Evolutionary conservation across 2,888 invertebrate genomes (phyloP), one percentile per base, ranked within the genome.

Genomic region (Rambutsinella grinnellia): DNA sequence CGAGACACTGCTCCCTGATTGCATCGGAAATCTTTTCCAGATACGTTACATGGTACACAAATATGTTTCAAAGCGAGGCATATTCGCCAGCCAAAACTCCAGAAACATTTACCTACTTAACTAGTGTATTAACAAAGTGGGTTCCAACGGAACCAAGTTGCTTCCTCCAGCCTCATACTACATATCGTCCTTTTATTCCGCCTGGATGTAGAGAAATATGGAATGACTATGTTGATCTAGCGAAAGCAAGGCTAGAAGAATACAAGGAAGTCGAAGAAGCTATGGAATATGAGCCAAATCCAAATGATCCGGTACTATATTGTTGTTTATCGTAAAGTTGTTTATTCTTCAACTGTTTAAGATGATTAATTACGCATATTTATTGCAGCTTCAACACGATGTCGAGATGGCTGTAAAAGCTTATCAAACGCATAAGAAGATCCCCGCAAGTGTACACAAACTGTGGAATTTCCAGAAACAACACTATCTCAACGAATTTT

Each of bases 21-120:
- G 76, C 83, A 15, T 75, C 83, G 15, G 49, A 74, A 8, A 58
- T 47, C 19, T 83, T 83, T 68, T 67, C 76, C 15, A 75, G 81
- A 13, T 83, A 83, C 53, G 81, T 81, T 63, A 79, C 77, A 44
- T 83, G 83, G 83, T 83, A 80, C 54, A 58, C 75, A 13, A 61
- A 74, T 57, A 63, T 77, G 56, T 83, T 83, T 53, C 68, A 79
- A 27, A 79, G 74, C 53, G 81, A 82, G 13, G 49, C 62, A 10
- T 71, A 75, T 47, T 82, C 81, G n/a, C 76, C 78, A 23, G 77
- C 80, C 27, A 78, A 78, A 47, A 70, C 78, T 8, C 61, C 69
- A 3, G 78, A 79, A 27, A 57, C 62, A 19, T 83, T 83, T 58
- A 67, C 17, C 8, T 81, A 75, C 44, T 61, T 83, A 5, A 53